Evolutionary conservation across 2,797 vertebrate genomes (phyloP).

Genomic region (Synanceia verrucosa): DNA sequence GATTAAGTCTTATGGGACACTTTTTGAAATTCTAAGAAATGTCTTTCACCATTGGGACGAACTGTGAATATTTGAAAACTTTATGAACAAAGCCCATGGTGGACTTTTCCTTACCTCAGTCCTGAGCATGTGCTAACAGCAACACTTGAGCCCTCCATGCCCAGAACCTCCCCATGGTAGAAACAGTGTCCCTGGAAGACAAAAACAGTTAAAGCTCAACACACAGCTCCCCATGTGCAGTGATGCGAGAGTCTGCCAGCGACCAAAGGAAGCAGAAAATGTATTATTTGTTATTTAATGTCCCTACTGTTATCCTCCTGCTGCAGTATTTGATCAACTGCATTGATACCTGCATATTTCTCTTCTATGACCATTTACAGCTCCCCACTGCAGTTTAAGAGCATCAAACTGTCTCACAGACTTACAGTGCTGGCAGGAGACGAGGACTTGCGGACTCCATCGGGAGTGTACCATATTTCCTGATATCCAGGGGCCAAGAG

Average conservation of each 20-base stretch:
- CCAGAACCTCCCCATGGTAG: constrained; percentile 90
- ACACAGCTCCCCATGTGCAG: background rate
- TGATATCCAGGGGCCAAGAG: constrained; percentile 91
- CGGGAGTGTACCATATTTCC: constrained; percentile 88
- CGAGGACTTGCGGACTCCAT: constrained; percentile 80
- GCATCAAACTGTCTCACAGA: constrained; percentile 46
- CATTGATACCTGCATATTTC: background rate
- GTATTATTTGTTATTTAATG: background rate
- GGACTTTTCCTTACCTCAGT: constrained; percentile 85
- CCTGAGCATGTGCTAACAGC: constrained; percentile 91
- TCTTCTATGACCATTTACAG: constrained; percentile 6
- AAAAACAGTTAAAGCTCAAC: constrained; percentile 38
- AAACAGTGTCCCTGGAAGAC: constrained; percentile 91
- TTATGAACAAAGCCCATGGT: background rate
- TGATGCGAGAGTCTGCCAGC: too few relatives aligned
- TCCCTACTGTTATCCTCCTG: background rate
- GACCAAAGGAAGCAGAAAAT: background rate
- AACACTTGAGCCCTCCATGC: constrained; percentile 84
- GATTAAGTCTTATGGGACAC: constrained; percentile 11
- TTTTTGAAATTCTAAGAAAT: constrained; percentile 1
- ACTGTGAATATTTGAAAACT: constrained; percentile 13
- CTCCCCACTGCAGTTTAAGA: background rate
- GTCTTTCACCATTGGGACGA: background rate
- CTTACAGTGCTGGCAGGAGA: constrained; percentile 84
- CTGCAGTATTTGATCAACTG: background rate